These are phyloP conservation scores for Brachyptera risi DNA, from an alignment of 2,888 invertebrate genomes.

Conservation along the genomic window DNA sequence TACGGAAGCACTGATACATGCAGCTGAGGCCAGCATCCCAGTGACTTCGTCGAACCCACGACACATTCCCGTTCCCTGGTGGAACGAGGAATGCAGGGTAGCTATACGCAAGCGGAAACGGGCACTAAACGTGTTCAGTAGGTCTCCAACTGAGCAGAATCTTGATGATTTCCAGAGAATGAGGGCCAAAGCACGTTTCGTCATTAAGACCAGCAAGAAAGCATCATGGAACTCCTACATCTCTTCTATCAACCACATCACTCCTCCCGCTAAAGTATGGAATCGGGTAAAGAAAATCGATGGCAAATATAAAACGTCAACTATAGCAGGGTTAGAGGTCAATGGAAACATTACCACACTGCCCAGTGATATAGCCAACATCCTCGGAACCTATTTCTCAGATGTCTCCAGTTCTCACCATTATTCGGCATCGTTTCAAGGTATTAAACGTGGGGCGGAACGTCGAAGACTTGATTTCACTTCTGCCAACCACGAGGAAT, in stretches of 20 bases:
- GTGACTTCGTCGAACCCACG: neutral
- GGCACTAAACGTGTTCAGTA: neutral
- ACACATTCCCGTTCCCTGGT: slow-evolving; percentile 7
- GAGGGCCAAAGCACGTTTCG: neutral
- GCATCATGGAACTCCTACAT: slow-evolving; percentile 8
- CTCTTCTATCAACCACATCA: neutral
- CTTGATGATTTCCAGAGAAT: neutral
- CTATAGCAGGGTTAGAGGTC: neutral
- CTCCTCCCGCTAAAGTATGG: slow-evolving; percentile 1
- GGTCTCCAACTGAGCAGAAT: neutral
- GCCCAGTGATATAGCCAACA: neutral
- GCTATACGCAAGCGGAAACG: neutral
- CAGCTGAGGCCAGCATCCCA: neutral
- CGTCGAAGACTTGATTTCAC: neutral
- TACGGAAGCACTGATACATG: neutral
- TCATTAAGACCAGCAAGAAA: neutral
- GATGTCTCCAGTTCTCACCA: slow-evolving; percentile 10
- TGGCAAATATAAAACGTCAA: neutral
- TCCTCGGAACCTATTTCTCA: neutral
- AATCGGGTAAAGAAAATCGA: slow-evolving; percentile 11
- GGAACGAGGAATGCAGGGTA: slow-evolving; percentile 9
- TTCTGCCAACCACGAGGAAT: slow-evolving; percentile 5
- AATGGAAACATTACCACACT: neutral
- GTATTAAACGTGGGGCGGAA: slow-evolving; percentile 3
- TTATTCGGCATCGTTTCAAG: slow-evolving; percentile 2